Conservation (phyloP, 2,113 vertebrate genomes). For the Gasterosteus aculeatus region DNA sequence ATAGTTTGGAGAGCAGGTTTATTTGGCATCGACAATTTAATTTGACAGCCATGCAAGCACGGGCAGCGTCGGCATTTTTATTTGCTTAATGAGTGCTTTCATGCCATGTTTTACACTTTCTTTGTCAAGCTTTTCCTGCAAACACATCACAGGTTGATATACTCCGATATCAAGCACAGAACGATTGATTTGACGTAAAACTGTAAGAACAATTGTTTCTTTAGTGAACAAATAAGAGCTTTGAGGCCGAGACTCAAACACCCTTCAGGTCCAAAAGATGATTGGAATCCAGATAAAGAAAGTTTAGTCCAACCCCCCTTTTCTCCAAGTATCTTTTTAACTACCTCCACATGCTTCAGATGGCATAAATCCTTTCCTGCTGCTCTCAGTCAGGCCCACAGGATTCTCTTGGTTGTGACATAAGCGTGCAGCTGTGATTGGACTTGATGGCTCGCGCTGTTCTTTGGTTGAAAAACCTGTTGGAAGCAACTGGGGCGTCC, state of each 20-base stretch:
- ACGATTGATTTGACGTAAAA: constrained; percentile 40
- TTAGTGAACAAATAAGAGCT: constrained; percentile 50
- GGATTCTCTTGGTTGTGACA: constrained; percentile 51
- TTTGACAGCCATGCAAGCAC: constrained; percentile 64
- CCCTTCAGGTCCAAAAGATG: constrained; percentile 28
- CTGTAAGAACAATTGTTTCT: constrained; percentile 52
- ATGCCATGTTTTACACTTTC: constrained; percentile 29
- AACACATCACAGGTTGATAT: constrained; percentile 45
- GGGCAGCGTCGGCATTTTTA: constrained; percentile 41
- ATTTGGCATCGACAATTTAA: constrained; percentile 58
- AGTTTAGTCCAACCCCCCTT: constrained; percentile 30
- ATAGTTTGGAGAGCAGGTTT: constrained; percentile 51
- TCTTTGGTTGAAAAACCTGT: constrained; percentile 60
- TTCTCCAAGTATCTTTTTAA: constrained; percentile 28
- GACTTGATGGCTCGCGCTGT: constrained; percentile 70
- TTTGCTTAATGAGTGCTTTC: constrained; percentile 54
- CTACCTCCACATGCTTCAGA: constrained; percentile 29
- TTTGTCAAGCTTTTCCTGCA: constrained; percentile 22
- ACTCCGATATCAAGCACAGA: constrained; percentile 18
- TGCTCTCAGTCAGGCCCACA: constrained; percentile 33
- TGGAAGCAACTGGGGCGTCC: constrained; percentile 53
- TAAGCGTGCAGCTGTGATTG: constrained; percentile 58
- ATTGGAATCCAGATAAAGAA: constrained; percentile 27
- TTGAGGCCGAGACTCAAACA: constrained; percentile 1
- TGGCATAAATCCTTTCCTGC: constrained; percentile 53